Percentiles rank a stretch among this genome's conserved stretches.
These are phyloP conservation scores for Bursaphelenchus okinawaensis DNA, from an alignment of 2,888 invertebrate species.

Conservation along the genomic window DNA sequence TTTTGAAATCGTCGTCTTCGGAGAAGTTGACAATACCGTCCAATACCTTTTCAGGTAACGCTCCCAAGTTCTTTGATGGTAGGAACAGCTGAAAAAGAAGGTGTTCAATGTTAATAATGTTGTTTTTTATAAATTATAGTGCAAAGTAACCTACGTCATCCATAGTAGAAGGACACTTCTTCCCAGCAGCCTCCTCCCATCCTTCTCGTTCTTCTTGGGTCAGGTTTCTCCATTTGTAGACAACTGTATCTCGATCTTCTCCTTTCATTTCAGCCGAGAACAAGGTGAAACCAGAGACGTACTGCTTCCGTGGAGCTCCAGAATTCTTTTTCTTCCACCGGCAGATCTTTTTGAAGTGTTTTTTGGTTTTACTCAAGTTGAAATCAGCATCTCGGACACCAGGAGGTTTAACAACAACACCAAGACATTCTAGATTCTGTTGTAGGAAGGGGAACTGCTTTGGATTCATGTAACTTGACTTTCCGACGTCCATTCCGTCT, in stretches of 20 bases:
- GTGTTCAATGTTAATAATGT: constrained; percentile 19
- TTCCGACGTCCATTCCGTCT: constrained; percentile 76
- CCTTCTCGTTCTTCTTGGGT: constrained; percentile 19
- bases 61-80: constrained; percentile 74
- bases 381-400: constrained; percentile 59
- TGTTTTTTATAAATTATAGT: neutral
- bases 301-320: constrained; percentile 12
- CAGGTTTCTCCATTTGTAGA: constrained; percentile 40
- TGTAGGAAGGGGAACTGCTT: constrained; percentile 75
- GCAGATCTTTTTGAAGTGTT: constrained; percentile 63
- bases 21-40: constrained; percentile 60
- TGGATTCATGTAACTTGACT: constrained; percentile 75
- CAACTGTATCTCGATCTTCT: constrained; percentile 20
- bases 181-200: constrained; percentile 14
- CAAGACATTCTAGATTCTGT: constrained; percentile 65
- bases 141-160: constrained; percentile 29
- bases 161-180: constrained; percentile 37
- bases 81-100: constrained; percentile 63
- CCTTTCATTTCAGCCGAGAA: neutral
- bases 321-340: constrained; percentile 19
- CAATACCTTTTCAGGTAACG: constrained; percentile 76
- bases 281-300: constrained; percentile 5
- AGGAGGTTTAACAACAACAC: constrained; percentile 34
- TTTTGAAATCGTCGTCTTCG: constrained; percentile 25
- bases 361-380: constrained; percentile 60